Conservation (phyloP, 2,113 vertebrate genomes). For the Nansenia antarctica region DNA sequence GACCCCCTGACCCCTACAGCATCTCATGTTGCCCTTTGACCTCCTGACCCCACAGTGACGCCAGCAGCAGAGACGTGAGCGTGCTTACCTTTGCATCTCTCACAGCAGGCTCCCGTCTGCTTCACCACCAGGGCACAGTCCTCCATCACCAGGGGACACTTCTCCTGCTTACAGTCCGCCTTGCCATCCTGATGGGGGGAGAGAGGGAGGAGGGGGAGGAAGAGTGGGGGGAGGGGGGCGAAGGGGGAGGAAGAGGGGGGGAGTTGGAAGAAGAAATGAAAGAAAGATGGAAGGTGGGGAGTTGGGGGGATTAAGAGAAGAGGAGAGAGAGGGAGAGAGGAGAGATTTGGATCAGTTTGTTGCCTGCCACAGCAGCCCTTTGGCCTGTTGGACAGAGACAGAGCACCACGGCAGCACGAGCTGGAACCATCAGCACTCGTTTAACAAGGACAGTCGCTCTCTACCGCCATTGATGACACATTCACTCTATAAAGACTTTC, state of each 20-base stretch:
- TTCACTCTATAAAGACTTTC: background rate
- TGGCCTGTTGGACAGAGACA: too few species aligned
- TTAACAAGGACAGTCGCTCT: too few species aligned
- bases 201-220: background rate
- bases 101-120: constrained; percentile 93
- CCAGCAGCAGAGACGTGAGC: too few species aligned
- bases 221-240: too few species aligned
- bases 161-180: constrained; percentile 95
- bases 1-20: background rate
- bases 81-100: constrained; percentile 90
- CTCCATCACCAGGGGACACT: constrained; percentile 85
- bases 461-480: too few species aligned
- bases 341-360: too few species aligned
- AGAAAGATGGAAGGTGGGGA: too few species aligned
- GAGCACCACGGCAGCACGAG: too few species aligned
- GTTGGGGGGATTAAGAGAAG: background rate
- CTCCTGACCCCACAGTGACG: background rate
- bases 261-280: background rate
- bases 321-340: constrained; percentile 14
- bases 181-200: constrained; percentile 84
- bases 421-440: too few species aligned
- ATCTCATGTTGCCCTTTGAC: too few species aligned
- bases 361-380: too few species aligned
- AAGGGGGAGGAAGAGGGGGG: background rate
- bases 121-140: constrained; percentile 95